These are phyloP conservation scores for Poicephalus meyeri DNA, from an alignment of 2,113 vertebrate genomes.

Conservation along the genomic window DNA sequence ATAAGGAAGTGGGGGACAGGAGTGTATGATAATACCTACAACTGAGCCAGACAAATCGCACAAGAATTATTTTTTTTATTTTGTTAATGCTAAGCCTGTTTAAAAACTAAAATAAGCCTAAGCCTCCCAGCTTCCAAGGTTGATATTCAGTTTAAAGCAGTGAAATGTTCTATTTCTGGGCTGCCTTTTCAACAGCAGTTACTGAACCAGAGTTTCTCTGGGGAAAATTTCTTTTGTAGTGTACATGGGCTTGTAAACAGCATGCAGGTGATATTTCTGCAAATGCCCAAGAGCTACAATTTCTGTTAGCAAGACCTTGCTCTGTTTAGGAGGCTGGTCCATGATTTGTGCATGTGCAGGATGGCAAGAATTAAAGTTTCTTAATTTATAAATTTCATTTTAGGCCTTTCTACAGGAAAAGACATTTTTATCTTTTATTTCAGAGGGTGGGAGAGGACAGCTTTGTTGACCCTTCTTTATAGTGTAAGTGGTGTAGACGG, in stretches of 20 bases:
- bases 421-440: neutral
- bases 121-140: neutral
- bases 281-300: neutral
- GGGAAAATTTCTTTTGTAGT: neutral
- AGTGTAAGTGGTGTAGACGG: neutral
- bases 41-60: neutral
- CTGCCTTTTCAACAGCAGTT: neutral
- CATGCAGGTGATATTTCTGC: neutral
- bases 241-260: neutral
- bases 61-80: neutral
- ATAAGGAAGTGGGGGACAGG: neutral
- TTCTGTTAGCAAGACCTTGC: neutral
- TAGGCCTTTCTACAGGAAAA: neutral
- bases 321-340: neutral
- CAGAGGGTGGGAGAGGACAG: neutral
- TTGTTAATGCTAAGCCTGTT: neutral
- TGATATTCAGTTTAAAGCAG: neutral
- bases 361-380: neutral
- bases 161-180: neutral
- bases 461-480: neutral
- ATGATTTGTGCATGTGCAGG: neutral
- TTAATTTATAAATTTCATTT: neutral
- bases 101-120: neutral
- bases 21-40: neutral
- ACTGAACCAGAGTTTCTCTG: neutral